Percentiles rank a stretch among this genome's conserved stretches.
These are phyloP conservation scores for Xenopus borealis DNA, from an alignment of 2,113 vertebrate genomes.

Conservation along the genomic window DNA sequence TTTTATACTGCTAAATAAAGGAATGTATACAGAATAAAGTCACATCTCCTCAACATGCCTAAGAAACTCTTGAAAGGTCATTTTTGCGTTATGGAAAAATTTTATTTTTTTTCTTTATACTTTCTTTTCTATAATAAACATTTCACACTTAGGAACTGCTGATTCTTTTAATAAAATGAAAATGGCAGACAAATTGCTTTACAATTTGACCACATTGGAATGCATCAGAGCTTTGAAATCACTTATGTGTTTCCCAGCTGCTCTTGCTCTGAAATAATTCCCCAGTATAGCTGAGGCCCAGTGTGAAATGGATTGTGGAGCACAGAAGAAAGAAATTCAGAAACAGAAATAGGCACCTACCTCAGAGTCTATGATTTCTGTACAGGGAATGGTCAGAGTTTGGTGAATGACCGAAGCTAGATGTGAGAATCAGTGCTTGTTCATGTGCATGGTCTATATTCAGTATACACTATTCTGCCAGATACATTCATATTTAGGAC, in stretches of 20 bases:
- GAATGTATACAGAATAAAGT: not conserved
- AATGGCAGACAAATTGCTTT: not conserved
- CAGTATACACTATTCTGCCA: no score
- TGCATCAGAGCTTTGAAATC: not conserved
- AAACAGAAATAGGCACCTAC: no score
- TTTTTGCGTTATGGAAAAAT: not conserved
- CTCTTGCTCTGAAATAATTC: conserved; percentile 4
- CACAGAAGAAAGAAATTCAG: no score
- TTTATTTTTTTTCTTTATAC: not conserved
- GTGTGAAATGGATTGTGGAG: not conserved
- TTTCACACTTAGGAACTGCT: conserved; percentile 1
- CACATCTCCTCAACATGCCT: not conserved
- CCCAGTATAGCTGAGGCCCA: not conserved
- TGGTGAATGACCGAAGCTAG: no score
- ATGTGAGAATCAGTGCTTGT: no score
- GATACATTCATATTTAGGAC: no score
- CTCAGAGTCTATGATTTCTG: no score
- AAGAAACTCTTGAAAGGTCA: not conserved
- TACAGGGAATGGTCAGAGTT: no score
- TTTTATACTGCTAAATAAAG: not conserved
- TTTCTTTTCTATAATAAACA: conserved; percentile 2
- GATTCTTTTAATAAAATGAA: conserved; percentile 12
- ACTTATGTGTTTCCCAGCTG: not conserved
- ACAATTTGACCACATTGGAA: conserved; percentile 4
- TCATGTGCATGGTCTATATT: no score